Base-by-base conservation (phyloP, 2,797 vertebrate genomes). In the Intellagama lesueurii region DNA sequence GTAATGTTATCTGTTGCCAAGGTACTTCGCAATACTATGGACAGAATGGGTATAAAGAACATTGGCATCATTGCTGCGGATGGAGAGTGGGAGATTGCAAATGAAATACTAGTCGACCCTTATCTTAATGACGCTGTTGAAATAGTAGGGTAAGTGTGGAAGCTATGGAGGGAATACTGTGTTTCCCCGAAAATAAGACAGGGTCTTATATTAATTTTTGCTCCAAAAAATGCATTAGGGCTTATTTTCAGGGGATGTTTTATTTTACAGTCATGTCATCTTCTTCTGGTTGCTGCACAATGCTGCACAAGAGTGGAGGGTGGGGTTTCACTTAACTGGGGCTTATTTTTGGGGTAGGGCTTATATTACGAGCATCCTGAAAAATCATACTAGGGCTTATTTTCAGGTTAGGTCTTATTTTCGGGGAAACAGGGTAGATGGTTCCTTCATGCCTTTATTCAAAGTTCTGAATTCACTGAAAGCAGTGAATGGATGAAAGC, bases 31-130 rank as follows among this genome's bases (percentile, higher is more conserved):
- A 91, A 96, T 69, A 96, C 72, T 89, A 96, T 98, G 97, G 98
- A 98, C 96, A 97, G 94, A 96, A 96, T 97, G 89, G 97, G 97
- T 94, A 97, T 98, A 78, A 93, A 91, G 85, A 96, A 95, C 81
- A 47, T 98, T 87, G 98, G 97, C 94, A 97, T 99, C 97, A 97
- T 98, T 83, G 98, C 98, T 81, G 98, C 98, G 26, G 98, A 98
- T 79, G 98, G 98, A 90, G 90, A 97, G 79, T 99, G 98, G 98
- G 96, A 88, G 85, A 5, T 99, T 95, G 95, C 98, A 80, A 95
- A 91, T 0, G 95, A 95, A 88, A 94, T 98, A 96, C 69, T 96
- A 91, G 75, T 94, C 94, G 98, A 98, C 96, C 96, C 97, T 1
- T 96, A 96, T 95, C 98, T 99, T 91, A 97, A 96, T 94, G 96